Evolutionary conservation across 2,888 invertebrate genomes (phyloP).

Genomic region (Colostygia pectinataria): DNA sequence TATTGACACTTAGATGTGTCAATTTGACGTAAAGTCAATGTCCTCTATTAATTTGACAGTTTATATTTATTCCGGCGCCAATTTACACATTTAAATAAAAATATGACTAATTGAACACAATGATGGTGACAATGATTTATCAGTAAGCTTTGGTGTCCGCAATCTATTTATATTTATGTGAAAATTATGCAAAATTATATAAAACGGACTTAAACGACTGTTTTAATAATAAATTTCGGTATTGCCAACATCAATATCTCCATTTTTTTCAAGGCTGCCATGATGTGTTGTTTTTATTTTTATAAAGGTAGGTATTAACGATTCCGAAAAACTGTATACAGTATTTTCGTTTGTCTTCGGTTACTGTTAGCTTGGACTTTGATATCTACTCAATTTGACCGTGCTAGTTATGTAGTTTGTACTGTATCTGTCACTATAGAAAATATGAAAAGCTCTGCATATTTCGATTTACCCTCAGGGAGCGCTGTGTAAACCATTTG

Average conservation of each 20-base stretch:
- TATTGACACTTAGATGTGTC: constrained; percentile 25
- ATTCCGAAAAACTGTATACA: no score
- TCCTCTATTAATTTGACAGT: constrained; percentile 27
- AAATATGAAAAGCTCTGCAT: no score
- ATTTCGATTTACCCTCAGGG: no score
- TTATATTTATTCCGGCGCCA: constrained; percentile 16
- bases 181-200: constrained; percentile 22
- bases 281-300: no score
- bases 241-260: no score
- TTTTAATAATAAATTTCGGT: neutral
- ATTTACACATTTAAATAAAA: constrained; percentile 17
- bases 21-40: constrained; percentile 30
- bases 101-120: constrained; percentile 15
- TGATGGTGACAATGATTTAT: constrained; percentile 18
- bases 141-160: constrained; percentile 12
- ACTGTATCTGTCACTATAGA: no score
- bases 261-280: no score
- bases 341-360: no score
- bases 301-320: no score
- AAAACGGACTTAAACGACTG: neutral
- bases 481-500: neutral
- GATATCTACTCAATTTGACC: no score
- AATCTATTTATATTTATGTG: constrained; percentile 16
- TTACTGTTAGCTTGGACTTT: no score
- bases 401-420: no score